Conservation (phyloP, 2,113 vertebrate genomes). For the Geothlypis trichas region DNA sequence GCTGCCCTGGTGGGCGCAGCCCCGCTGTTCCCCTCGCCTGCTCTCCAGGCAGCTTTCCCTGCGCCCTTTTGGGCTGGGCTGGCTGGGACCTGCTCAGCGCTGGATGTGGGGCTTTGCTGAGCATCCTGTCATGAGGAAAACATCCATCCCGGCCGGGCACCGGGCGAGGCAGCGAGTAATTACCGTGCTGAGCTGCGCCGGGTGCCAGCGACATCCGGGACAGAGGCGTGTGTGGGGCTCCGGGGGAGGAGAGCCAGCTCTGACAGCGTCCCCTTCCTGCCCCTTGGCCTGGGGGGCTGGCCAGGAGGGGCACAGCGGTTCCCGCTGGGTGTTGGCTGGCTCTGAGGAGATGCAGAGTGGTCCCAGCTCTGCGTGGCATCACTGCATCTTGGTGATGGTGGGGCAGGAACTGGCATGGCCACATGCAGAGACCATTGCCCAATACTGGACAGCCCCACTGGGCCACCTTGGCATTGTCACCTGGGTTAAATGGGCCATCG, state of each 20-base stretch:
- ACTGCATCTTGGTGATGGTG: rapidly evolving
- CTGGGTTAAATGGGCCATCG: background rate
- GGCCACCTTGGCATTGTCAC: background rate
- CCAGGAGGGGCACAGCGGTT: background rate
- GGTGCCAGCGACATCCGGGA: background rate
- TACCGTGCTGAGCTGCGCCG: background rate
- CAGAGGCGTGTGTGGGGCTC: background rate
- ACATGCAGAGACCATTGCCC: background rate
- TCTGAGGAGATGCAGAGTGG: too few species aligned
- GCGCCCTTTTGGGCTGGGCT: rapidly evolving
- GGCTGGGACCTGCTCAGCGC: background rate
- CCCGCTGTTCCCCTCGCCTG: rapidly evolving
- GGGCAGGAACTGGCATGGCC: background rate
- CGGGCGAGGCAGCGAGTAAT: background rate
- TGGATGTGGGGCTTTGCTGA: background rate
- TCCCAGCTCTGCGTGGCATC: background rate
- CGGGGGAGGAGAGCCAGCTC: background rate
- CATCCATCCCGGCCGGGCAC: background rate
- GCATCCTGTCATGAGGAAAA: conserved; percentile 54
- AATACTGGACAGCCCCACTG: background rate
- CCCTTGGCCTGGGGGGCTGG: background rate
- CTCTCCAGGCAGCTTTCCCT: background rate
- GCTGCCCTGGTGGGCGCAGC: rapidly evolving
- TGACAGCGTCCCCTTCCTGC: background rate
- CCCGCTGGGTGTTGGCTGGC: rapidly evolving